Conservation (phyloP, 1,140 invertebrate genomes). For the Drosophila parabipectinata region DNA sequence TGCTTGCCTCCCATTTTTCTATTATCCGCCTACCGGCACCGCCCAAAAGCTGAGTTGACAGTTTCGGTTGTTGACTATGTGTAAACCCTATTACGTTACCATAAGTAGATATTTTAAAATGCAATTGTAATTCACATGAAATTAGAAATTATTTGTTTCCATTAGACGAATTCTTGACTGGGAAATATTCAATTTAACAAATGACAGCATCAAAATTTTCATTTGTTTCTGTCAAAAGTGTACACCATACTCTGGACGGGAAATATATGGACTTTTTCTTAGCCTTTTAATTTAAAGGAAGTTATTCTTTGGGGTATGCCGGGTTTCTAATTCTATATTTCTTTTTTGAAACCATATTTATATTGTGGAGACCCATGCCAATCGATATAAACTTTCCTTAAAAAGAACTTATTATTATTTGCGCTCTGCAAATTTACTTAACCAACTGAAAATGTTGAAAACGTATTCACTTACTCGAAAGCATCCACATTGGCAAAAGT, state of each 20-base stretch:
- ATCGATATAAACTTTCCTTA: neutral
- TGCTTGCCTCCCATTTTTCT: constrained; percentile 1
- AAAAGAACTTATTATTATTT: constrained; percentile 13
- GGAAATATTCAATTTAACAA: constrained; percentile 66
- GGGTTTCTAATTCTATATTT: neutral
- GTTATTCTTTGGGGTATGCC: constrained; percentile 9
- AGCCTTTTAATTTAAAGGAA: constrained; percentile 8
- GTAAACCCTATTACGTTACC: constrained; percentile 39
- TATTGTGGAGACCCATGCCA: neutral
- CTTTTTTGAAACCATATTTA: neutral
- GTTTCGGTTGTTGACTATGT: constrained; percentile 38
- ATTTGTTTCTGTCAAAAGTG: constrained; percentile 69
- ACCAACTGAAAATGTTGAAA: constrained; percentile 26
- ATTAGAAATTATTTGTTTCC: constrained; percentile 63
- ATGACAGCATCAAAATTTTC: constrained; percentile 71
- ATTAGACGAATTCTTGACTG: constrained; percentile 36
- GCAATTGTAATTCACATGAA: constrained; percentile 63
- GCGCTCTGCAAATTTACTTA: constrained; percentile 40
- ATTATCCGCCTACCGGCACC: neutral
- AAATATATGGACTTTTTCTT: constrained; percentile 21
- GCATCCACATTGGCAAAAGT: constrained; percentile 32
- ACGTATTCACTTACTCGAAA: constrained; percentile 26
- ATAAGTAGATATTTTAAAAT: constrained; percentile 55
- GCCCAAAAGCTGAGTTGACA: constrained; percentile 25
- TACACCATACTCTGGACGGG: constrained; percentile 15